Percentiles rank a stretch among this genome's conserved stretches.
These are phyloP conservation scores for Pelochelys cantorii DNA, from an alignment of 2,797 vertebrate genomes.

Conservation along the genomic window DNA sequence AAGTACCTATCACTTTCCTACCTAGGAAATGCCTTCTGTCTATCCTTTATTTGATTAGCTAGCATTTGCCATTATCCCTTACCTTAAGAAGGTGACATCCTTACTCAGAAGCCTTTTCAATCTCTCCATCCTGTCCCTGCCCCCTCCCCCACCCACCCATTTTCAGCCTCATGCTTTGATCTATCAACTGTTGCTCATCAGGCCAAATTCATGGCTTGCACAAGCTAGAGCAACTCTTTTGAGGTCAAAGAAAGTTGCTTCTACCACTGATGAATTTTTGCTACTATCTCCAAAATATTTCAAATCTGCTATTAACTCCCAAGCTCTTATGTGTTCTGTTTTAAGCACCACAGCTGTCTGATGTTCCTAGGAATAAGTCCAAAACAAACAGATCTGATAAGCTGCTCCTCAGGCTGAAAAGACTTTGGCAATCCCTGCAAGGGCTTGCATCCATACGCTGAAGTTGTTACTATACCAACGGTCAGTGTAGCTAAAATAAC, in stretches of 20 bases:
- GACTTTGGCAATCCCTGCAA: slow-evolving; percentile 25
- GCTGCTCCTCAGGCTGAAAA: slow-evolving; percentile 1
- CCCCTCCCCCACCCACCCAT: not conserved
- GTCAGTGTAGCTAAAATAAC: slow-evolving; percentile 26
- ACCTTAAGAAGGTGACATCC: not conserved
- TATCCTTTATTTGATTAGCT: rapidly evolving
- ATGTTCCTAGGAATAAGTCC: not conserved
- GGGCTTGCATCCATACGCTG: slow-evolving; percentile 13
- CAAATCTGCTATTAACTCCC: not conserved
- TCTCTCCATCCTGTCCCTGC: not conserved
- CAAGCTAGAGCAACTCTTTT: not conserved
- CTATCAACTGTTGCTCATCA: not conserved
- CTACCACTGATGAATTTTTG: not conserved
- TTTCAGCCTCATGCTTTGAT: not conserved
- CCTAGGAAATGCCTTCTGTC: not conserved
- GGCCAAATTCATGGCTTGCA: not conserved
- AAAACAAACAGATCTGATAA: not conserved
- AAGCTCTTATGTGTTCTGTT: not conserved
- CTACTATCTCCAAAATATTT: not conserved
- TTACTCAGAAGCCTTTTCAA: not conserved
- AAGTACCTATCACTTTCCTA: not conserved
- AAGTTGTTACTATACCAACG: slow-evolving; percentile 26
- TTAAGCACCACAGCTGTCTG: not conserved
- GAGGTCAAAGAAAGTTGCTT: not conserved
- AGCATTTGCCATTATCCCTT: not conserved